phyloP scores from a whole-genome alignment of 2,888 invertebrate genomes.

The Cataglyphis albicans region DNA sequence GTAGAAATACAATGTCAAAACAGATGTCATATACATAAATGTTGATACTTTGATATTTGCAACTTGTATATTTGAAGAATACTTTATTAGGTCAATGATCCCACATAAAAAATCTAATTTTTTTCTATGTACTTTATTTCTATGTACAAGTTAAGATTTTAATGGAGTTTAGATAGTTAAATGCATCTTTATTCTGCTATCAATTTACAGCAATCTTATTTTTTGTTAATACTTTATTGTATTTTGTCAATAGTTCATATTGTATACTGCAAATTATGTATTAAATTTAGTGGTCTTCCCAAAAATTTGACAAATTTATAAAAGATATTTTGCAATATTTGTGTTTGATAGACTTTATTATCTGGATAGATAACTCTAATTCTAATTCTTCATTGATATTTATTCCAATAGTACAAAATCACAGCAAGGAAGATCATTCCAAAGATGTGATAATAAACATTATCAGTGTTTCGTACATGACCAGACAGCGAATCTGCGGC shows the following conservation, averaged over 20 bases:
- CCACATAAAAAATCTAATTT: not conserved
- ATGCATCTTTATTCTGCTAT: not conserved
- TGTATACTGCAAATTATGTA: not conserved
- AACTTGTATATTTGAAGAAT: not conserved
- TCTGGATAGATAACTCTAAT: not conserved
- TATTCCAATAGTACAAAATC: conserved; percentile 82
- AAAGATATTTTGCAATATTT: not conserved
- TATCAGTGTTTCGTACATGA: conserved; percentile 89
- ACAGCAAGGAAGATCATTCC: conserved; percentile 80
- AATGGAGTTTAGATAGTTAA: not conserved
- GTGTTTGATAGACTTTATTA: not conserved
- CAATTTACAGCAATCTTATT: not conserved
- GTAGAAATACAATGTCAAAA: not conserved
- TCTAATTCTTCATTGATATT: conserved; percentile 71
- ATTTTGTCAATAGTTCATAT: not conserved
- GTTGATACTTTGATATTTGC: conserved; percentile 29
- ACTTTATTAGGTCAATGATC: not conserved
- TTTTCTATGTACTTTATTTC: not conserved
- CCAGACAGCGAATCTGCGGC: conserved; percentile 91
- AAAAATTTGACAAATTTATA: not conserved
- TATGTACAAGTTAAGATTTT: not conserved
- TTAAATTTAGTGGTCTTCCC: not conserved
- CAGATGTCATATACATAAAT: not conserved
- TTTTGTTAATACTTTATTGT: not conserved
- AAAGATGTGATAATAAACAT: conserved; percentile 81